phyloP scores from a whole-genome alignment of 2,888 invertebrate species.

The Ophioninae sp. region DNA sequence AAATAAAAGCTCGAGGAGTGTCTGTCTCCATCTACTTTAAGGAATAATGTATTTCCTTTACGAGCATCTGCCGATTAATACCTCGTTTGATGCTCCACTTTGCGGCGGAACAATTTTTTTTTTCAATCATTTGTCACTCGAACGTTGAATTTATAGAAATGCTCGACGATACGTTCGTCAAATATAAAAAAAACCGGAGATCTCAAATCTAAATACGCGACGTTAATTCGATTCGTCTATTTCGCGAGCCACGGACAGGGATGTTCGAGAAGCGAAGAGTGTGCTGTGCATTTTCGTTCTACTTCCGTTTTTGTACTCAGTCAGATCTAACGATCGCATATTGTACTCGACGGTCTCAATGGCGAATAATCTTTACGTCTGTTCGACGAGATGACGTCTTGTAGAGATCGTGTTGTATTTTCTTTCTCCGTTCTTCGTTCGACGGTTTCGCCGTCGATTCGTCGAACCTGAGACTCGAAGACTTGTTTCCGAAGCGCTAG shows the following conservation, averaged over 20 bases:
- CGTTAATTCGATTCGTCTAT: not conserved
- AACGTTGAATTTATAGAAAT: not conserved
- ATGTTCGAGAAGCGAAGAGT: slow-evolving; percentile 28
- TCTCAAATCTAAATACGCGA: not conserved
- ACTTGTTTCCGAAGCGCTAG: slow-evolving; percentile 61
- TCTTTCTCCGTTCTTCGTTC: slow-evolving; percentile 37
- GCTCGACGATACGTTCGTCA: not conserved
- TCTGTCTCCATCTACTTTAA: slow-evolving; percentile 41
- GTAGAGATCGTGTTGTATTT: slow-evolving; percentile 21
- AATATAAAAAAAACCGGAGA: not conserved
- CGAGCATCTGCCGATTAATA: slow-evolving; percentile 56
- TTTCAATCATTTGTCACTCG: not conserved
- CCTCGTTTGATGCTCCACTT: slow-evolving; percentile 29
- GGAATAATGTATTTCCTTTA: slow-evolving; percentile 45
- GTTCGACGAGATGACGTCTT: slow-evolving; percentile 7
- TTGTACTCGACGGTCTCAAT: slow-evolving; percentile 43
- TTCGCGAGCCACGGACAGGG: slow-evolving; percentile 5
- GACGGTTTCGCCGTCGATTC: slow-evolving; percentile 64
- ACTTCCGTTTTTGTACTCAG: slow-evolving; percentile 37
- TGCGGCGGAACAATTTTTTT: slow-evolving; percentile 60
- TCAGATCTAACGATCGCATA: slow-evolving; percentile 44
- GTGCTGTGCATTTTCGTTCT: slow-evolving; percentile 15
- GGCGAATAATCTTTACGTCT: slow-evolving; percentile 34
- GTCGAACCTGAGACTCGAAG: slow-evolving; percentile 68
- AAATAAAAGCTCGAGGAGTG: not conserved